Evolutionary conservation across 1,140 invertebrate genomes (phyloP).

Genomic region (Hylyphantes graminicola): DNA sequence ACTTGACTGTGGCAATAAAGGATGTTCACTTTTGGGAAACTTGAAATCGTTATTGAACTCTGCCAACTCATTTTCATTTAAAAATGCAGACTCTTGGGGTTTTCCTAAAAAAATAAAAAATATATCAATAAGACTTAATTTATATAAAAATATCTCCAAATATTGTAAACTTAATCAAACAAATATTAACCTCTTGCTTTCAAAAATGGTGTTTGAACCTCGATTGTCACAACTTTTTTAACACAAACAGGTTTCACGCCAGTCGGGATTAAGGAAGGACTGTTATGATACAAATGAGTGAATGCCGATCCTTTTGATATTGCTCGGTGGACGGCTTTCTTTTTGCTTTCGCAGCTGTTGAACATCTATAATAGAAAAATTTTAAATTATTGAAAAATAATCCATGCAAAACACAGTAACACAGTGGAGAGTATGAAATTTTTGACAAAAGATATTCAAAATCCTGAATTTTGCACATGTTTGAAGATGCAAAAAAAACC

Average conservation of each 20-base stretch:
- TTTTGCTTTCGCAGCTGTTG: constrained; percentile 67
- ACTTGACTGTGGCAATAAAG: background rate
- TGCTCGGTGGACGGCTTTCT: constrained; percentile 76
- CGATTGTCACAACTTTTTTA: constrained; percentile 77
- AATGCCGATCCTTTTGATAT: constrained; percentile 73
- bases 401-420: too few relatives aligned
- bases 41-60: constrained; percentile 25
- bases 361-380: constrained; percentile 27
- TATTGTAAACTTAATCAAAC: background rate
- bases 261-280: constrained; percentile 81
- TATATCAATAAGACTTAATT: background rate
- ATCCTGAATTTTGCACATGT: too few relatives aligned
- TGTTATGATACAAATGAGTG: constrained; percentile 74
- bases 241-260: constrained; percentile 77
- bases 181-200: constrained; percentile 8
- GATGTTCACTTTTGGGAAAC: background rate
- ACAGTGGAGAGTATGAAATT: background rate
- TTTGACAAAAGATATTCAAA: too few relatives aligned
- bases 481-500: too few relatives aligned
- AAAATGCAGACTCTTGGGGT: constrained; percentile 38
- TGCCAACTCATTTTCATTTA: background rate
- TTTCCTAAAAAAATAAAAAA: constrained; percentile 50
- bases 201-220: constrained; percentile 52
- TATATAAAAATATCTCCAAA: background rate
- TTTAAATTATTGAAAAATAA: too few relatives aligned